Percentiles rank a stretch among this genome's conserved stretches.
Conservation (phyloP, 2,888 invertebrate species). For the Sarcophaga caerulescens region DNA sequence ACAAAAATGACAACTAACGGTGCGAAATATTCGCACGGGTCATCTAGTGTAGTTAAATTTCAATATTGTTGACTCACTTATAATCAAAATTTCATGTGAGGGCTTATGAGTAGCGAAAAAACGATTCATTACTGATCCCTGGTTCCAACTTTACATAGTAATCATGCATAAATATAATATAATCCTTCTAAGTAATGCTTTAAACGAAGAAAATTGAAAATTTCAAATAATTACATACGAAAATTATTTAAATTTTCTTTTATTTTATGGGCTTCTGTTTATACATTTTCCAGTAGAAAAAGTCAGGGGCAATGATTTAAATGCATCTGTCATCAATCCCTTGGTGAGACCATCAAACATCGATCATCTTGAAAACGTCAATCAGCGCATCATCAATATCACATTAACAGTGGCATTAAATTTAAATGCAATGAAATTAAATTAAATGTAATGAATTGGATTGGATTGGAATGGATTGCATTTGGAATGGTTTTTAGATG, state of each 20-base stretch:
- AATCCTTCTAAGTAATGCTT: too few species aligned
- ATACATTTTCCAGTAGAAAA: neutral
- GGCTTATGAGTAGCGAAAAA: too few species aligned
- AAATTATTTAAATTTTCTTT: neutral
- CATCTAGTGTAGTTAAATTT: too few species aligned
- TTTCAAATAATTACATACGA: neutral
- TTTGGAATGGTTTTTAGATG: too few species aligned
- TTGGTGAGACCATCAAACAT: slow-evolving; percentile 3
- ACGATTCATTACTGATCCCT: too few species aligned
- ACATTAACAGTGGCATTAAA: slow-evolving; percentile 36
- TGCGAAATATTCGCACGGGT: too few species aligned
- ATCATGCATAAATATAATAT: too few species aligned
- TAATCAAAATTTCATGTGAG: too few species aligned
- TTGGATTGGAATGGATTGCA: too few species aligned
- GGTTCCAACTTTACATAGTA: too few species aligned
- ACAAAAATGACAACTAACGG: too few species aligned
- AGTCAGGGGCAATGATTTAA: neutral
- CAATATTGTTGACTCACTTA: too few species aligned
- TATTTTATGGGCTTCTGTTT: neutral
- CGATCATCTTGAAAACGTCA: slow-evolving; percentile 50
- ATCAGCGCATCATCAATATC: slow-evolving; percentile 39
- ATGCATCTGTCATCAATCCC: neutral
- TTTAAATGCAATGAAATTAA: slow-evolving; percentile 10
- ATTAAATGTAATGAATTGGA: neutral
- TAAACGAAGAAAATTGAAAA: neutral